Percentiles rank a stretch among this genome's conserved stretches.
These are phyloP conservation scores for Allacma fusca DNA, from an alignment of 2,888 invertebrate species.

Conservation along the genomic window DNA sequence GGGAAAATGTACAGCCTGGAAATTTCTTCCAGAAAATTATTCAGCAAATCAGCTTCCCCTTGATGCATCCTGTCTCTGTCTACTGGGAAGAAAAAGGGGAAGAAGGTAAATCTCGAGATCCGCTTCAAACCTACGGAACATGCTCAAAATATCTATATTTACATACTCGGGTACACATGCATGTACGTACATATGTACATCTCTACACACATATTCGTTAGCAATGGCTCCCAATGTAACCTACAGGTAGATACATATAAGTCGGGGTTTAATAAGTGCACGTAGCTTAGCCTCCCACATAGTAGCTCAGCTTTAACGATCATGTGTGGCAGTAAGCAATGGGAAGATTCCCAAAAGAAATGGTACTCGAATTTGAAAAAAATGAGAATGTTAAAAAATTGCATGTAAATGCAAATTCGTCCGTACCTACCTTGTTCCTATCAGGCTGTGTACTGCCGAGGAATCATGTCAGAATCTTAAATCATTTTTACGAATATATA, in stretches of 20 bases:
- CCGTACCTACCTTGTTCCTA: background rate
- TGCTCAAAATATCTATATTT: too few species aligned
- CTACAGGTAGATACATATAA: background rate
- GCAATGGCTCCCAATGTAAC: background rate
- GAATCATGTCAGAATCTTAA: background rate
- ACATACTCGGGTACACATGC: too few species aligned
- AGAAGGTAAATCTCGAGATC: background rate
- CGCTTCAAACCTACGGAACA: background rate
- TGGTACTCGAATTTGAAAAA: background rate
- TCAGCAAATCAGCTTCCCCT: conserved; percentile 22
- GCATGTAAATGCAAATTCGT: conserved; percentile 2
- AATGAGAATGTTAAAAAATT: conserved; percentile 20
- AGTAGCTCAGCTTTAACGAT: background rate
- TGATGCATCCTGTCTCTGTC: background rate
- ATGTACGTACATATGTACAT: too few species aligned
- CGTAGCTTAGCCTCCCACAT: background rate
- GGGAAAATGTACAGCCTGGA: background rate
- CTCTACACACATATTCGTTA: too few species aligned
- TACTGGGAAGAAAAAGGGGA: background rate
- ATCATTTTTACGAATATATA: too few species aligned
- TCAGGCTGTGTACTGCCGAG: background rate
- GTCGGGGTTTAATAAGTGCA: background rate
- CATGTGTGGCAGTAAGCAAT: background rate
- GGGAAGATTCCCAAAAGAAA: background rate
- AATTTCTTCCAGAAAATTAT: conserved; percentile 31